Evolutionary conservation across 1,140 invertebrate genomes (phyloP).

Genomic region (Zaprionus africanus): DNA sequence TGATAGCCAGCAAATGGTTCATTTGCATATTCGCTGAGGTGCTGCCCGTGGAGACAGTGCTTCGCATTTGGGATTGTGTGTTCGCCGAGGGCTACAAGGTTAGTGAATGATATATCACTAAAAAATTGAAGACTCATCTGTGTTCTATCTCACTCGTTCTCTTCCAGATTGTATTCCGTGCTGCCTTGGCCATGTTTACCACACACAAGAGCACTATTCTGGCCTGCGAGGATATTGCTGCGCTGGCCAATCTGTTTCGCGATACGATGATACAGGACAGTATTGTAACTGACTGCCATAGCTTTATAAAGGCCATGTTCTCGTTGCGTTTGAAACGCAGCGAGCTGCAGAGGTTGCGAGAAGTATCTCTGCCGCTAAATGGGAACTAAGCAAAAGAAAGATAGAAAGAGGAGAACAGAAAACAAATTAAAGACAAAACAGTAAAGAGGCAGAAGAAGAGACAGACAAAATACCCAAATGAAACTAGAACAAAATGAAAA

Average conservation of each 20-base stretch:
- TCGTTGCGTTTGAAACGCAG: conserved; percentile 87
- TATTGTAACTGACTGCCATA: conserved; percentile 90
- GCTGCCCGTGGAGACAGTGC: conserved; percentile 94
- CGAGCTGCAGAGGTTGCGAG: conserved; percentile 86
- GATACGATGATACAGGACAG: conserved; percentile 87
- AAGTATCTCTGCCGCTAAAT: conserved; percentile 81
- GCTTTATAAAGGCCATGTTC: conserved; percentile 91
- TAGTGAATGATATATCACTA: conserved; percentile 9
- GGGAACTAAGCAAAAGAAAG: conserved; percentile 64
- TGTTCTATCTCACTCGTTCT: neutral
- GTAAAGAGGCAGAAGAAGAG: conserved; percentile 34
- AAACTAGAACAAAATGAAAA: conserved; percentile 52
- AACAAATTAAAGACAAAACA: conserved; percentile 15
- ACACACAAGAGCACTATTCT: conserved; percentile 88
- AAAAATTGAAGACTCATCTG: neutral
- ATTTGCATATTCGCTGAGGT: conserved; percentile 96
- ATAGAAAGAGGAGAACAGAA: neutral
- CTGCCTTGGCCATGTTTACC: conserved; percentile 91
- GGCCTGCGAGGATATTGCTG: conserved; percentile 89
- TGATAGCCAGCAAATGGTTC: conserved; percentile 97
- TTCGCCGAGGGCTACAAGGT: conserved; percentile 97
- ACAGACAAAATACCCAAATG: conserved; percentile 44
- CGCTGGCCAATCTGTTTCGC: conserved; percentile 89
- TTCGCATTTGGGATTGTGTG: conserved; percentile 97
- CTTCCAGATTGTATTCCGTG: conserved; percentile 88